Evolutionary conservation across 2,113 vertebrate genomes (phyloP).

Genomic region (Chlorocebus sabaeus): DNA sequence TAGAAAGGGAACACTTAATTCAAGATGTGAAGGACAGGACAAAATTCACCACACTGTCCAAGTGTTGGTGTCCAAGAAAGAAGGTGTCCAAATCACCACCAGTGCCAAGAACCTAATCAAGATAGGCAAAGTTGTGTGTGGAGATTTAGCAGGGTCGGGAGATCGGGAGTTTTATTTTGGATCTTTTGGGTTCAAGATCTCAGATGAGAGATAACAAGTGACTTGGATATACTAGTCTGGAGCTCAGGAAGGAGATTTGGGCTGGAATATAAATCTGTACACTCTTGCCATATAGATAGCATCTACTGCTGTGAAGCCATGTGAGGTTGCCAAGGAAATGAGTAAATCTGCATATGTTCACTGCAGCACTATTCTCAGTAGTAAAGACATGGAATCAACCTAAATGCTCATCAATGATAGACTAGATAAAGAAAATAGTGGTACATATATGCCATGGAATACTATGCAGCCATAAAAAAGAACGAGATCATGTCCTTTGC

Average conservation of each 20-base stretch:
- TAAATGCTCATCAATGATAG: too few species aligned
- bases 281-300: not conserved
- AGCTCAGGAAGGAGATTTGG: not conserved
- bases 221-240: not conserved
- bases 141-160: not conserved
- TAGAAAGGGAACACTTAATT: not conserved
- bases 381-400: too few species aligned
- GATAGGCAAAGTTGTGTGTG: not conserved
- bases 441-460: too few species aligned
- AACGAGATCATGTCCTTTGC: too few species aligned
- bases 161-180: not conserved
- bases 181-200: not conserved
- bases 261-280: not conserved
- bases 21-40: not conserved
- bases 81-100: not conserved
- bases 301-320: not conserved
- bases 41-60: accelerated
- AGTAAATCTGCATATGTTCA: too few species aligned
- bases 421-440: too few species aligned
- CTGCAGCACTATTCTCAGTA: too few species aligned
- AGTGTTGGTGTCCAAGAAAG: too few species aligned
- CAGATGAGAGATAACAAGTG: not conserved
- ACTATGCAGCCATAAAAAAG: too few species aligned
- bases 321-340: not conserved
- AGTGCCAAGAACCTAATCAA: not conserved